phyloP scores from a whole-genome alignment of 2,888 invertebrate genomes.

The Plebejus melissa region DNA sequence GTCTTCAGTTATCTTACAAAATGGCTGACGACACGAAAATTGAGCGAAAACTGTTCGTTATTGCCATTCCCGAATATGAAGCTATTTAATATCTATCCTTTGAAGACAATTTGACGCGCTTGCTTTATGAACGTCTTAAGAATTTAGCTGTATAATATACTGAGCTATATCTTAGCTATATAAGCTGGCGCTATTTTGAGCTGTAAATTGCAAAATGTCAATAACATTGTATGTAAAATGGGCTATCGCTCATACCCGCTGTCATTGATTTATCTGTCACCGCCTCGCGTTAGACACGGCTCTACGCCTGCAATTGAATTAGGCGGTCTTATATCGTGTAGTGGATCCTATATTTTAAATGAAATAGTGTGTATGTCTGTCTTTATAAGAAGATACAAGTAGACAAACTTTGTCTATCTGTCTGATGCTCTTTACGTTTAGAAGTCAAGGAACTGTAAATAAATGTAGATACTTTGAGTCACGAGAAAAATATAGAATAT shows the following conservation, averaged over 20 bases:
- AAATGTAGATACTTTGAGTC: too few species aligned
- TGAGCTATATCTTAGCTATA: constrained; percentile 48
- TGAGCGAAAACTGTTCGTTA: too few species aligned
- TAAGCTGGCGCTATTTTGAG: constrained; percentile 15
- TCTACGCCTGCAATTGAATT: constrained; percentile 37
- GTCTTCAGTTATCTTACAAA: too few species aligned
- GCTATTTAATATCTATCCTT: not conserved
- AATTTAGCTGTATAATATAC: not conserved
- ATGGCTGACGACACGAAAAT: not conserved
- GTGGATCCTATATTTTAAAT: not conserved
- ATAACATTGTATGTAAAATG: constrained; percentile 26
- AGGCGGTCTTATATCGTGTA: not conserved
- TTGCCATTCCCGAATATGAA: too few species aligned
- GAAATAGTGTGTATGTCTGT: too few species aligned
- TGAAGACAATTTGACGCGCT: not conserved
- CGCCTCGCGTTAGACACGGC: constrained; percentile 19
- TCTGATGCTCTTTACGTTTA: too few species aligned
- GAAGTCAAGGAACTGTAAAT: too few species aligned
- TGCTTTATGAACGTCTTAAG: not conserved
- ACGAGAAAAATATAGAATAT: too few species aligned
- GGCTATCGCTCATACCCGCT: constrained; percentile 11
- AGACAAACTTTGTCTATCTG: too few species aligned
- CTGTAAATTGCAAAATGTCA: constrained; percentile 18
- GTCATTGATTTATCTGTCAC: constrained; percentile 16
- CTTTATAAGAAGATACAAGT: too few species aligned